Percentiles rank a stretch among this genome's conserved stretches.
Evolutionary conservation across 2,888 invertebrate species (phyloP).

Genomic region (Calliscelio sp.): DNA sequence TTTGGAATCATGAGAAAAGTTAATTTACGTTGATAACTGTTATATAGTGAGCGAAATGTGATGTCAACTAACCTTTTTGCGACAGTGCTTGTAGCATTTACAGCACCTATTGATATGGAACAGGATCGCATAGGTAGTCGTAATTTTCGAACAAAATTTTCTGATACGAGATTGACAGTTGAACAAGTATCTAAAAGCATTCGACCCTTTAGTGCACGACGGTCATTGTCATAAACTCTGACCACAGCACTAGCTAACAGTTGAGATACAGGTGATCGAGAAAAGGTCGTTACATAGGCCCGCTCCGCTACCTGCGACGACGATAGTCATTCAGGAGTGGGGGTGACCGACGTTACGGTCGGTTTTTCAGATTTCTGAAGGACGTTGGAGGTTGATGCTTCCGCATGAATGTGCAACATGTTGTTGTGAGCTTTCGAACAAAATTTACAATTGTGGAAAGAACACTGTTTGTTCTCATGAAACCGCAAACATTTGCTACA

Average conservation of each 20-base stretch:
- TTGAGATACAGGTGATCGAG: no score
- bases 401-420: not conserved
- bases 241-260: no score
- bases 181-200: constrained; percentile 28
- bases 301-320: no score
- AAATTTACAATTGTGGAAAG: not conserved
- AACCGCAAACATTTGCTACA: not conserved
- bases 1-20: not conserved
- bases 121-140: not conserved
- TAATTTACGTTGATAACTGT: not conserved
- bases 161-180: constrained; percentile 4
- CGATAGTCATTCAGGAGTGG: not conserved
- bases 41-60: constrained; percentile 5
- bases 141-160: not conserved
- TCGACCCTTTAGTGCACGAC: no score
- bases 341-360: not conserved
- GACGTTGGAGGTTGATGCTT: not conserved
- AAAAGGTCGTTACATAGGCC: no score
- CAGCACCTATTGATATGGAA: not conserved
- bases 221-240: no score
- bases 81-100: not conserved
- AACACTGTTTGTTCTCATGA: not conserved
- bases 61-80: not conserved
- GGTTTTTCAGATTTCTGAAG: no score
- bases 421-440: not conserved